These are phyloP conservation scores for Hedya salicella DNA, from an alignment of 2,888 invertebrate species.

Conservation along the genomic window DNA sequence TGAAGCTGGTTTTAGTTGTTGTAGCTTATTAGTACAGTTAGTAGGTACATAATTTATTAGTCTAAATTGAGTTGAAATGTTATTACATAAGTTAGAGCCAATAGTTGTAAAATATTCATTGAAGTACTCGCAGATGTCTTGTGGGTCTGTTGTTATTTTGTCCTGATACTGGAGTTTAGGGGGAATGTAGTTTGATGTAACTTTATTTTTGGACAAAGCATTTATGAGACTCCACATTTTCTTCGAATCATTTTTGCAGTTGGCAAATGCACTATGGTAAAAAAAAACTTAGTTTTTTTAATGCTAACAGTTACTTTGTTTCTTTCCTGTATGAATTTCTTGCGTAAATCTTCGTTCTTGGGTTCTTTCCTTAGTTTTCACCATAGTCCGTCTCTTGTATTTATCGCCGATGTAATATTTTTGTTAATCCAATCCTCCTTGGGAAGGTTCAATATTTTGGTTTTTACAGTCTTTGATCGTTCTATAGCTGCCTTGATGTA, in stretches of 20 bases:
- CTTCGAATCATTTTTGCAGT: neutral
- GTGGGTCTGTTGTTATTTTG: neutral
- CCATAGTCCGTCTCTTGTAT: slow-evolving; percentile 13
- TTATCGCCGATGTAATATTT: slow-evolving; percentile 3
- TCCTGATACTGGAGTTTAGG: slow-evolving; percentile 1
- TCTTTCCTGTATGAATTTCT: slow-evolving; percentile 15
- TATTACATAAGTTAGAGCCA: slow-evolving; percentile 7
- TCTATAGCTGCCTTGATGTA: slow-evolving; percentile 6
- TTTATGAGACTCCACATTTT: slow-evolving; percentile 18
- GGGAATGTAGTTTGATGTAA: neutral
- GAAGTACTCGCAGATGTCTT: slow-evolving; percentile 14
- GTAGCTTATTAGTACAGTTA: too few relatives aligned
- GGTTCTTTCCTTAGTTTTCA: slow-evolving; percentile 24
- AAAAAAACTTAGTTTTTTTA: slow-evolving; percentile 1
- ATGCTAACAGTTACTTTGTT: slow-evolving; percentile 12
- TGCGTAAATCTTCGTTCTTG: slow-evolving; percentile 7
- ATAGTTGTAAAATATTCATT: slow-evolving; percentile 24
- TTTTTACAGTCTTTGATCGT: slow-evolving; percentile 14
- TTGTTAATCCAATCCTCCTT: slow-evolving; percentile 31
- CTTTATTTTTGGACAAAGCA: slow-evolving; percentile 6
- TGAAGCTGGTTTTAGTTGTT: too few relatives aligned
- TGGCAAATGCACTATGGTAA: neutral
- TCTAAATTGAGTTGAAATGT: slow-evolving; percentile 3
- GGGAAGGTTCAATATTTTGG: slow-evolving; percentile 23
- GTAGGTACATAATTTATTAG: neutral